Conservation (phyloP, 37 sponge, comb jelly and placozoan species). For the Crambe crambe region DNA sequence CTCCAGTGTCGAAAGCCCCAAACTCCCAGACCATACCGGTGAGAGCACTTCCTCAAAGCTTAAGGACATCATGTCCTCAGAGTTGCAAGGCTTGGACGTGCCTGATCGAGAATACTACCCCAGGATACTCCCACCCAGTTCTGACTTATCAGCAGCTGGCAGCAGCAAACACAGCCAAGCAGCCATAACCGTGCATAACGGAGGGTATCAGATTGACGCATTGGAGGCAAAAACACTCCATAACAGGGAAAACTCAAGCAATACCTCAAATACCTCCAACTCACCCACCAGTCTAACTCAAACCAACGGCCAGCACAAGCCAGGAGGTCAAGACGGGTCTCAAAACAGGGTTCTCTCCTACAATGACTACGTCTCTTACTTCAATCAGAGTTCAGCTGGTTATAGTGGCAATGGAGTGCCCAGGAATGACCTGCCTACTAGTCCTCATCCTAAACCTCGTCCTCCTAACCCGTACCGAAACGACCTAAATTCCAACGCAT, state of each 20-base stretch:
- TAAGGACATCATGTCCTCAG: background rate
- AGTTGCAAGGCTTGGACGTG: background rate
- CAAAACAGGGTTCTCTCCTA: too few species aligned
- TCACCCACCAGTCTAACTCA: background rate
- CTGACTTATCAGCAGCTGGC: too few species aligned
- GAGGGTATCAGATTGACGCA: background rate
- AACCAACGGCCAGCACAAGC: background rate
- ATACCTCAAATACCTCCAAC: background rate
- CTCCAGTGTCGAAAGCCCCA: background rate
- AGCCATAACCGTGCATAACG: background rate
- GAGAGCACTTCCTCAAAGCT: background rate
- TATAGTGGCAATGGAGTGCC: too few species aligned
- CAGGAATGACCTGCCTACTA: too few species aligned
- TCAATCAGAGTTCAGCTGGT: too few species aligned
- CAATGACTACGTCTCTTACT: too few species aligned
- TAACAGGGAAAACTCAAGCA: background rate
- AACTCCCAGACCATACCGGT: background rate
- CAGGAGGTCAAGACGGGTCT: background rate
- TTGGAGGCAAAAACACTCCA: background rate
- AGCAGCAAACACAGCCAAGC: background rate
- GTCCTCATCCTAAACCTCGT: too few species aligned
- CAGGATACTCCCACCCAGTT: background rate
- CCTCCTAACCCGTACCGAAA: too few species aligned
- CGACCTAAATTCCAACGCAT: too few species aligned
- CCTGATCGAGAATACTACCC: background rate